phyloP scores from a whole-genome alignment of 2,888 invertebrate genomes.

The Mythimna ferrago region DNA sequence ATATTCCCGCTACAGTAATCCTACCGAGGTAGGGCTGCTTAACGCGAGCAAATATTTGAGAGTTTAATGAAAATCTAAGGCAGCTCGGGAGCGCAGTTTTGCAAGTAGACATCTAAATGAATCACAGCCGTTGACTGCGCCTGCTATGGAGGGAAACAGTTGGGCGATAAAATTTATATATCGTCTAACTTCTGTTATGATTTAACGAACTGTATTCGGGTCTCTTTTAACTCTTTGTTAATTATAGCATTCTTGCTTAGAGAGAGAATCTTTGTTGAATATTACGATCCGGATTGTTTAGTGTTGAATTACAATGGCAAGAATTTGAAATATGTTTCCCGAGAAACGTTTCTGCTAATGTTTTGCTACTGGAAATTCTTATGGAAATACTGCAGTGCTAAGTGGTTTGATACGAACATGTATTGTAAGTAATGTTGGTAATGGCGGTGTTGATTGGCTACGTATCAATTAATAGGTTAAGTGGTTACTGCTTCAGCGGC shows the following conservation, averaged over 20 bases:
- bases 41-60: constrained; percentile 85
- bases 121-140: constrained; percentile 80
- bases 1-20: constrained; percentile 80
- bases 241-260: constrained; percentile 79
- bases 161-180: constrained; percentile 86
- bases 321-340: constrained; percentile 44
- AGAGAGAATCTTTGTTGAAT: constrained; percentile 60
- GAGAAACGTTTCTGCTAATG: constrained; percentile 33
- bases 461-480: constrained; percentile 53
- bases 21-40: constrained; percentile 76
- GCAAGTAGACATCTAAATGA: constrained; percentile 84
- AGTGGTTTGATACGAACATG: constrained; percentile 37
- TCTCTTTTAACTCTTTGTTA: constrained; percentile 79
- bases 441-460: constrained; percentile 42
- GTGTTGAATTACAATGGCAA: constrained; percentile 42
- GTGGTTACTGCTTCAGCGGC: constrained; percentile 33
- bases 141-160: constrained; percentile 75
- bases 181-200: constrained; percentile 86
- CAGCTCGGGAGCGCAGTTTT: constrained; percentile 78
- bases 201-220: constrained; percentile 85
- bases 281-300: constrained; percentile 54
- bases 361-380: constrained; percentile 50
- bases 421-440: constrained; percentile 32
- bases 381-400: constrained; percentile 44
- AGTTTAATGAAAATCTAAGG: constrained; percentile 87